These are phyloP conservation scores for Catonia carolina DNA, from an alignment of 2,888 invertebrate genomes.

Conservation along the genomic window DNA sequence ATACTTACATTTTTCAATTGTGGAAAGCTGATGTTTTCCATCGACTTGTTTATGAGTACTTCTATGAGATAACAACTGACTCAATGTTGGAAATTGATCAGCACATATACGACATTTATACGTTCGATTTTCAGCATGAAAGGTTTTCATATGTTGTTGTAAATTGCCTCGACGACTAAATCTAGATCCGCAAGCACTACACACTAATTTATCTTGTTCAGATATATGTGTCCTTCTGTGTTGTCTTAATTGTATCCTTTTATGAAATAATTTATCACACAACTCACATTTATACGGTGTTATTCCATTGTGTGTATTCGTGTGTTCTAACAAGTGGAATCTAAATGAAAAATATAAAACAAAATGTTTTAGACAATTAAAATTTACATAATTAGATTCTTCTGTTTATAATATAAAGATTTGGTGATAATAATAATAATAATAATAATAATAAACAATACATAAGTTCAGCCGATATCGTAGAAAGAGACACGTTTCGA, in stretches of 20 bases:
- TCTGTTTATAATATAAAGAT: too few relatives aligned
- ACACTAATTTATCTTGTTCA: constrained; percentile 22
- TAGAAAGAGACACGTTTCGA: too few relatives aligned
- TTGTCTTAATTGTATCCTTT: constrained; percentile 40
- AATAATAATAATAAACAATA: too few relatives aligned
- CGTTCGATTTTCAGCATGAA: constrained; percentile 36
- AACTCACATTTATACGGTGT: constrained; percentile 42
- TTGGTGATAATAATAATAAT: too few relatives aligned
- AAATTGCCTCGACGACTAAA: constrained; percentile 42
- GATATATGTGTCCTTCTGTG: constrained; percentile 38
- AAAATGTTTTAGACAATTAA: too few relatives aligned
- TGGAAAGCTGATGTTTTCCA: background rate
- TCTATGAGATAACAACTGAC: constrained; percentile 14
- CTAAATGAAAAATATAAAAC: too few relatives aligned
- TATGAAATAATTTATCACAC: constrained; percentile 43
- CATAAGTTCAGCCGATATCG: too few relatives aligned
- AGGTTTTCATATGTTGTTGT: constrained; percentile 39
- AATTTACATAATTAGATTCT: too few relatives aligned
- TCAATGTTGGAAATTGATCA: constrained; percentile 15
- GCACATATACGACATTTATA: constrained; percentile 35
- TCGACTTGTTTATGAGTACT: constrained; percentile 15
- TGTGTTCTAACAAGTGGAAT: constrained; percentile 46
- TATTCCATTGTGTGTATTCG: constrained; percentile 43
- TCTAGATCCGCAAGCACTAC: constrained; percentile 38
- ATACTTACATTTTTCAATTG: background rate